Conservation (phyloP, 2,888 invertebrate species). For the Drosophila mercatorum region DNA sequence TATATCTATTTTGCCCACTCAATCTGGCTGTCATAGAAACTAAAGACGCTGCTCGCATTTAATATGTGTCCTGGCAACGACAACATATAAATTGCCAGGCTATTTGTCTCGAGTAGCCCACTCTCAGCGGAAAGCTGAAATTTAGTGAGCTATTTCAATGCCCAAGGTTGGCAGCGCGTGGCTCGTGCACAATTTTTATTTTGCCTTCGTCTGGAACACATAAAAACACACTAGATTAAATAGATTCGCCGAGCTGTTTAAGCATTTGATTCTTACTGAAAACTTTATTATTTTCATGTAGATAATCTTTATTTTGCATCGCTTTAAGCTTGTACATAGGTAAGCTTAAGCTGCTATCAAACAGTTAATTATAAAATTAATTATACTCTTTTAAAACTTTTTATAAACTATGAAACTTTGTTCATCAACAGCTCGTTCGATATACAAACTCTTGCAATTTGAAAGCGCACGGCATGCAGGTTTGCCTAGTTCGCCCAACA, state of each 20-base stretch:
- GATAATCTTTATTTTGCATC: not conserved
- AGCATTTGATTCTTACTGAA: not conserved
- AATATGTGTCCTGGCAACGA: slow-evolving; percentile 72
- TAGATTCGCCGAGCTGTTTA: not conserved
- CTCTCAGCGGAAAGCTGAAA: slow-evolving; percentile 9
- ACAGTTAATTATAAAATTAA: not conserved
- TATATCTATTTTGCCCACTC: slow-evolving; percentile 29
- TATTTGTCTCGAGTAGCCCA: slow-evolving; percentile 62
- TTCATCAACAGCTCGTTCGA: not conserved
- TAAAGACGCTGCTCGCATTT: slow-evolving; percentile 46
- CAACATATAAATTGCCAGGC: slow-evolving; percentile 58
- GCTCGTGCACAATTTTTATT: slow-evolving; percentile 9
- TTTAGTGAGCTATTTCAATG: slow-evolving; percentile 17
- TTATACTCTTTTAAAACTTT: not conserved
- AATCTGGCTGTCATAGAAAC: slow-evolving; percentile 62
- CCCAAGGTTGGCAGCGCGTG: slow-evolving; percentile 8
- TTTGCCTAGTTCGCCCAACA: not conserved
- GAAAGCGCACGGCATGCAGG: not conserved
- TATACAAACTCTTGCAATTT: not conserved
- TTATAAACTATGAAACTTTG: not conserved
- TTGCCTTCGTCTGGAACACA: not conserved
- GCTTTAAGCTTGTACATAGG: not conserved
- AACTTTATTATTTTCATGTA: not conserved
- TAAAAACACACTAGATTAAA: slow-evolving; percentile 3
- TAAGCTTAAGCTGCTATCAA: not conserved